These are phyloP conservation scores for Ceratina calcarata DNA, from an alignment of 1,140 invertebrate species.

Conservation along the genomic window DNA sequence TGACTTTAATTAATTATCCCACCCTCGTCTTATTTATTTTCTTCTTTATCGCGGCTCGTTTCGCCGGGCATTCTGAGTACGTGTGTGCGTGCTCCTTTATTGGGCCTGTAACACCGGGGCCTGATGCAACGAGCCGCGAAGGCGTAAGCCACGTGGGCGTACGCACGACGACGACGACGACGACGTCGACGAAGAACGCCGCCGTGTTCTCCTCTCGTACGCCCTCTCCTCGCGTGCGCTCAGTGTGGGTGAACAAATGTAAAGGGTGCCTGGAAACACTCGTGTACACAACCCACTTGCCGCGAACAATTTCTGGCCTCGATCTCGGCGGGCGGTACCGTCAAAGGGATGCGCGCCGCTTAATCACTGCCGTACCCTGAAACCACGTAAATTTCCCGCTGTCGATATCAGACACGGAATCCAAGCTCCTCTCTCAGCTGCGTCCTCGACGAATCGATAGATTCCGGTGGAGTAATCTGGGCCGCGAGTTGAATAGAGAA, in stretches of 20 bases:
- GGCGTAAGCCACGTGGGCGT: constrained; percentile 58
- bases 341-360: background rate
- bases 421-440: background rate
- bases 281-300: constrained; percentile 31
- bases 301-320: no score
- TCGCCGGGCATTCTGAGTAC: background rate
- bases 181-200: background rate
- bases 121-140: constrained; percentile 62
- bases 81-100: constrained; percentile 61
- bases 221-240: background rate
- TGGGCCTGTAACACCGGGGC: constrained; percentile 54
- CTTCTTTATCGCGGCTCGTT: constrained; percentile 31
- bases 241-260: constrained; percentile 57
- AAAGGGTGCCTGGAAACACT: constrained; percentile 61
- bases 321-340: background rate
- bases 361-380: background rate
- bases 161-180: constrained; percentile 17
- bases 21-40: constrained; percentile 25
- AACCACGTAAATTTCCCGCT: constrained; percentile 1
- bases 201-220: constrained; percentile 10
- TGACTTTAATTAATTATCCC: constrained; percentile 17
- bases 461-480: background rate
- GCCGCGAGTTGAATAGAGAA: background rate
- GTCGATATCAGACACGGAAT: constrained; percentile 17
- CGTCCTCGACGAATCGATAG: background rate